A percentile compares a stretch with the other conserved stretches of the same genome.
Evolutionary conservation across 2,797 vertebrate species (phyloP).

Genomic region (Cirrhinus molitorella): DNA sequence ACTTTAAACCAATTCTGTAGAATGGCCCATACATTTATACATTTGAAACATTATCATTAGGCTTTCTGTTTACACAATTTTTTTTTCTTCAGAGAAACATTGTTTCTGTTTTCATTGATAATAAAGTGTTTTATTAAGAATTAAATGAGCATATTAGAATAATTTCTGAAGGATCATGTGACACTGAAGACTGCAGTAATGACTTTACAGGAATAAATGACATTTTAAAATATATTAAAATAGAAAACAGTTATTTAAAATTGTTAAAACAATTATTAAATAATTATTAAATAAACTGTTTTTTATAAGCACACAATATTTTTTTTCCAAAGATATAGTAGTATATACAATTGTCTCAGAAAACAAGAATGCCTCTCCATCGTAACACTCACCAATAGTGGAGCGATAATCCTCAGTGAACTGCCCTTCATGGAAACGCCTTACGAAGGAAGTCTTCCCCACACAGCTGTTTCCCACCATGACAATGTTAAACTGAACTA

Average conservation of each 20-base stretch:
- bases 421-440: conserved; percentile 78
- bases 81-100: no score
- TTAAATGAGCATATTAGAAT: background rate
- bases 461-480: conserved; percentile 90
- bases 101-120: background rate
- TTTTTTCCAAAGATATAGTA: background rate
- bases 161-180: background rate
- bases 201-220: background rate
- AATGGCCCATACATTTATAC: no score
- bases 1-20: no score
- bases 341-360: background rate
- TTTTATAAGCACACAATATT: background rate
- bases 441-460: conserved; percentile 93
- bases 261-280: no score
- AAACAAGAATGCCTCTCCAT: conserved; percentile 22
- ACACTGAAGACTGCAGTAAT: background rate
- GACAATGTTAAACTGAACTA: conserved; percentile 83
- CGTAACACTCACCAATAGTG: conserved; percentile 84
- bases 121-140: background rate
- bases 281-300: no score
- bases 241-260: background rate
- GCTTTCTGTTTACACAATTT: no score
- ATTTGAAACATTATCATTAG: no score
- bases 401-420: conserved; percentile 76
- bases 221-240: background rate